Evolutionary conservation across 92 coral and sea anemone genomes (phyloP).

Genomic region (Palythoa caribaeorum): DNA sequence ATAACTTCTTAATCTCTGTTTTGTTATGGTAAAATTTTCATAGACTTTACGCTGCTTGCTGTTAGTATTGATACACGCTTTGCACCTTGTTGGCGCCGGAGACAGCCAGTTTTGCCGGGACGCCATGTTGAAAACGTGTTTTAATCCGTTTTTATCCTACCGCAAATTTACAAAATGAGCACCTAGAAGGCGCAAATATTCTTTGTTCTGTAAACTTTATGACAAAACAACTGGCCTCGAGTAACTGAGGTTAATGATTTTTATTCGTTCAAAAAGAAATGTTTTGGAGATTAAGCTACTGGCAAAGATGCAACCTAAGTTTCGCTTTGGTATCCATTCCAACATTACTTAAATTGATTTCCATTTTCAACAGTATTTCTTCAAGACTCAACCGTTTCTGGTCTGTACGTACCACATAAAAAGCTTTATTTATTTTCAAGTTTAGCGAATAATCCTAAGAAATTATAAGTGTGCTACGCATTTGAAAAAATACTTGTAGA

Average conservation of each 20-base stretch:
- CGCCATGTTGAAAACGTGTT: slow-evolving; percentile 88
- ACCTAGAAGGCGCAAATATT: slow-evolving; percentile 21
- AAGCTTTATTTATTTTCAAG: background rate
- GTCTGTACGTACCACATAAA: background rate
- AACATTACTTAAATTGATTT: background rate
- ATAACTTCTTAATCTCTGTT: slow-evolving; percentile 19
- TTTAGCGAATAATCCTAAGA: background rate
- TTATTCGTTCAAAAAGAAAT: background rate
- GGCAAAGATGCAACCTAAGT: background rate
- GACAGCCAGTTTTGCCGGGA: slow-evolving; percentile 47
- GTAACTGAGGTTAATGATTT: background rate
- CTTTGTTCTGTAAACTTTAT: background rate
- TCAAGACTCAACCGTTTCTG: background rate
- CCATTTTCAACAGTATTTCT: background rate
- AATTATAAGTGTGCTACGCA: background rate
- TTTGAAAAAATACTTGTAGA: background rate
- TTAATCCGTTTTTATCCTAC: slow-evolving; percentile 81
- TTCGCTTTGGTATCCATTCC: background rate
- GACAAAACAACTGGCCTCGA: background rate
- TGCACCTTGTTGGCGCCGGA: slow-evolving; percentile 61
- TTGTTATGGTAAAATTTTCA: slow-evolving; percentile 59
- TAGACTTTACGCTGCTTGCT: slow-evolving; percentile 34
- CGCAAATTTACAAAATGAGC: slow-evolving; percentile 44
- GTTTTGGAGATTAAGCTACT: background rate
- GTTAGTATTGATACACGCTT: slow-evolving; percentile 40